A percentile compares a stretch with the other conserved stretches of the same genome.
phyloP scores from a whole-genome alignment of 1,140 invertebrate species.

The Magallana gigas region DNA sequence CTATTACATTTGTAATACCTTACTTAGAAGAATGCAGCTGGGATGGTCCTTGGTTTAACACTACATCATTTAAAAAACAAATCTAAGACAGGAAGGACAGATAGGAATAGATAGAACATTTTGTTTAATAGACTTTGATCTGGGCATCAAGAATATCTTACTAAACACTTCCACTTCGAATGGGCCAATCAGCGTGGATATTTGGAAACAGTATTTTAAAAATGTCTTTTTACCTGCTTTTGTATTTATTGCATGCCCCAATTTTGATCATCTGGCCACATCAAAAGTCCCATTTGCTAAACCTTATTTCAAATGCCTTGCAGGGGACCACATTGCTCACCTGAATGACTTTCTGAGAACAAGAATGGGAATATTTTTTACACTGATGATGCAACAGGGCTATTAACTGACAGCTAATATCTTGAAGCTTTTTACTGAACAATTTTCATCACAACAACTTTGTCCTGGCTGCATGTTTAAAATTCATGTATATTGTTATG shows the following conservation, averaged over 20 bases:
- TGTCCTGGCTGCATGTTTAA: no score
- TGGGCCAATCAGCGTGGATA: neutral
- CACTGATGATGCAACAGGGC: no score
- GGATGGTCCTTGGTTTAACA: conserved; percentile 23
- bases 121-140: neutral
- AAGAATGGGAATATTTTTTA: no score
- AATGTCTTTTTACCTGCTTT: neutral
- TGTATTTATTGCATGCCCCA: neutral
- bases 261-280: conserved; percentile 2
- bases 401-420: no score
- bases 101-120: neutral
- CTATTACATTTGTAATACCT: neutral
- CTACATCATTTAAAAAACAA: conserved; percentile 37
- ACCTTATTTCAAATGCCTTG: neutral
- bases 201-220: conserved; percentile 7
- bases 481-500: no score
- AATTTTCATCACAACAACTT: no score
- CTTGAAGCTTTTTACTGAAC: no score
- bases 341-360: neutral
- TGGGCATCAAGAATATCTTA: neutral
- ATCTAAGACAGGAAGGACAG: conserved; percentile 21
- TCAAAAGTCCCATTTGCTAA: conserved; percentile 5
- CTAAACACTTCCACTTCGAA: neutral
- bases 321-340: neutral
- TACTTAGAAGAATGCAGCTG: neutral